These are phyloP conservation scores for Pangasius mekongensis DNA, from an alignment of 2,797 vertebrate genomes.

Conservation along the genomic window DNA sequence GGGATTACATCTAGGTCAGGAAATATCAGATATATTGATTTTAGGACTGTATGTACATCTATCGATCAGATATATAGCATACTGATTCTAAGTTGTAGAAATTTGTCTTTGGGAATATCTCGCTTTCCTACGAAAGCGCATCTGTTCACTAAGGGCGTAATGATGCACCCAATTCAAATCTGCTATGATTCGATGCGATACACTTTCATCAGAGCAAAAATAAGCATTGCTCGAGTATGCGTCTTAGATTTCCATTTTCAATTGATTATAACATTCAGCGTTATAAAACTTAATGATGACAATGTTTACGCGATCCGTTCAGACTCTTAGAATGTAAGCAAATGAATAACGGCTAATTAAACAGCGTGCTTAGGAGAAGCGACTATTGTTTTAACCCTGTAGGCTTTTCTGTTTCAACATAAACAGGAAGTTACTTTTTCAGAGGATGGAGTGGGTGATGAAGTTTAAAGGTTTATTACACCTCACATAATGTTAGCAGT, in stretches of 20 bases:
- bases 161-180: background rate
- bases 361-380: background rate
- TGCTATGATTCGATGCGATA: background rate
- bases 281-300: background rate
- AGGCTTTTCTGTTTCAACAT: background rate
- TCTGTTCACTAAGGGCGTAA: background rate
- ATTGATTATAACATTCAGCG: background rate
- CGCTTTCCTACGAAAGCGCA: background rate
- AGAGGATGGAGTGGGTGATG: background rate
- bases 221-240: background rate
- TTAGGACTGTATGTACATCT: background rate
- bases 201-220: background rate
- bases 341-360: background rate
- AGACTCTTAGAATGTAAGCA: background rate
- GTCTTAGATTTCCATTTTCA: background rate
- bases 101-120: background rate
- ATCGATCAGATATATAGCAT: background rate
- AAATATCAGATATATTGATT: background rate
- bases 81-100: background rate
- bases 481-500: background rate
- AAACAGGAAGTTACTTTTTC: conserved; percentile 3
- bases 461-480: background rate
- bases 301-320: background rate
- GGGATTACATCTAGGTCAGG: background rate
- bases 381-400: background rate